Evolutionary conservation across 2,113 vertebrate genomes (phyloP), one percentile per base, ranked within the genome.

Genomic region (Peucedramus taeniatus): DNA sequence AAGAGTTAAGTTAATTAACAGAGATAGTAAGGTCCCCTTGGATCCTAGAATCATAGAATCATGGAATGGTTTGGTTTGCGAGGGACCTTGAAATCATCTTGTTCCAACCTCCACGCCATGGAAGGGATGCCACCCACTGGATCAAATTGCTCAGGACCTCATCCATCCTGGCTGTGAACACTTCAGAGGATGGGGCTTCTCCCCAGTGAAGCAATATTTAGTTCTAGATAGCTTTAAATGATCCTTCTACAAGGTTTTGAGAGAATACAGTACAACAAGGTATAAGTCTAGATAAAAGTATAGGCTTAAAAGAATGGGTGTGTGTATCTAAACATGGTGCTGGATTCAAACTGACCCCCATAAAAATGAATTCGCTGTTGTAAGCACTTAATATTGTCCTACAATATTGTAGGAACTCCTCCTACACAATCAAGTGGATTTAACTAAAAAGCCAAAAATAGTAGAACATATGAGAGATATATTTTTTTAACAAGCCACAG

Each of bases 401-500:
- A 28, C n/a, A n/a, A n/a, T n/a, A n/a, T n/a, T n/a, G n/a, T n/a
- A n/a, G n/a, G n/a, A n/a, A n/a, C 33, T 91, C 15, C 10, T 69
- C 39, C 24, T 35, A 44, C 9, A 83, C 15, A 7, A 24, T 50
- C 7, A 44, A 40, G 9, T 7, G 12, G 3, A 26, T 72, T 90
- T 85, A n/a, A 40, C 20, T 35, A 84, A 95, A 75, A 65, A 37
- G 4, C 2, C 0, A 31, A 59, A 83, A 51, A 0, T 8, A 54
- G 4, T 40, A 28, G 6, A 39, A 37, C 4, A 20, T 26, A n/a
- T 0, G 1, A 79, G 23, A 63, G 13, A 45, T 1, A 60, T n/a
- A 63, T 60, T 72, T 44, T 68, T 86, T 3, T 37, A 61, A 42
- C 11, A 49, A 49, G 39, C 15, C 26, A 24, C 4, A 19, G 7